Conservation (phyloP, 2,888 invertebrate species). For the Luffia ferchaultella region DNA sequence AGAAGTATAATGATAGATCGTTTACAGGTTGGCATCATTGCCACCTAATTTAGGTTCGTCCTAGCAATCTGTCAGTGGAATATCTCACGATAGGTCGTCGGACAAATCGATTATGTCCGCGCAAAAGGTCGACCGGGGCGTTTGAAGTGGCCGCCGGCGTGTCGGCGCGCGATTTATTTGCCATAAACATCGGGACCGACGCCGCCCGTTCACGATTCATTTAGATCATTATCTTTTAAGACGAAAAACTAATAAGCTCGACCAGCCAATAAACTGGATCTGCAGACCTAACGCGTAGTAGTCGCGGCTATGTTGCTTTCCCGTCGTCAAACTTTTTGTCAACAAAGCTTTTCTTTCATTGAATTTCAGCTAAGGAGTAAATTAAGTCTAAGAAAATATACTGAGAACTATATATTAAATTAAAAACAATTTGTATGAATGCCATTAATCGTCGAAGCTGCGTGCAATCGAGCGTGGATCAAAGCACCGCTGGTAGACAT, state of each 20-base stretch:
- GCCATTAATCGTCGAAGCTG: neutral
- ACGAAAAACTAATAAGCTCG: conserved; percentile 33
- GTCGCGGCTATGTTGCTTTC: too few species aligned
- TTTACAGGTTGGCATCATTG: neutral
- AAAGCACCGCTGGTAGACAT: conserved; percentile 54
- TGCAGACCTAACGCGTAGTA: too few species aligned
- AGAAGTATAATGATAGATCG: neutral
- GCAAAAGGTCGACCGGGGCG: conserved; percentile 15
- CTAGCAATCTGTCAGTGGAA: neutral
- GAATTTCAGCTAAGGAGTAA: too few species aligned
- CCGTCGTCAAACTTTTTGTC: too few species aligned
- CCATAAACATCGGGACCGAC: conserved; percentile 41
- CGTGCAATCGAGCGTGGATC: conserved; percentile 22
- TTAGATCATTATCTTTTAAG: conserved; percentile 55
- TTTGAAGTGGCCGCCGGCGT: conserved; percentile 41
- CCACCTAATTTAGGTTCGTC: neutral
- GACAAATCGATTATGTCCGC: neutral
- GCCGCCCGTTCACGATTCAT: conserved; percentile 48
- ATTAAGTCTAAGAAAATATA: too few species aligned
- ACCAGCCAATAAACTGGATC: too few species aligned
- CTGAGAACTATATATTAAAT: too few species aligned
- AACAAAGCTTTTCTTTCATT: too few species aligned
- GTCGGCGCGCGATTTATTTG: conserved; percentile 42
- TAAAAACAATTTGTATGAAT: too few species aligned
- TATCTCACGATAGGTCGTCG: neutral